Base-by-base conservation (phyloP, 2,113 vertebrate species). In the Hystrix cristata region DNA sequence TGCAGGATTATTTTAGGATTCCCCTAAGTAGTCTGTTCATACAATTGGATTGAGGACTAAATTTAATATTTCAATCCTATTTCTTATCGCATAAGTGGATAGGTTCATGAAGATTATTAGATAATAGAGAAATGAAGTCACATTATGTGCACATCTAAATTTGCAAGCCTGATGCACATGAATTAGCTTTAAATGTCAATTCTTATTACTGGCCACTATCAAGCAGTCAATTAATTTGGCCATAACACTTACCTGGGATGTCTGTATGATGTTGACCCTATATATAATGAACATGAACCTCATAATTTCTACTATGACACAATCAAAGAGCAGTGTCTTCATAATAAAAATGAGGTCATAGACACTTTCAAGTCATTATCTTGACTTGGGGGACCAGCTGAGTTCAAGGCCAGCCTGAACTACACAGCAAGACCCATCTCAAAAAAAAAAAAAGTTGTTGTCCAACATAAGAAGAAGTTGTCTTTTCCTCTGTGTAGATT, bases 401-500 rank as follows among this genome's bases (percentile, higher is more conserved):
- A 38, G 38, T 38, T 38, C 38, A 38, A 38, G 38, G 38, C 38
- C 38, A 38, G 38, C 38, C 38, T 38, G 38, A 38, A 38, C 38
- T 38, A 38, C 38, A 23, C 21, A 16, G 25, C 21, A 64, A 14
- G 38, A 38, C 38, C 38, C 38, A 38, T 38, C 38, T 38, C 38
- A 38, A 38, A 38, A 38, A 38, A 38, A 64, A 64, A 21, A 25
- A 23, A 64, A 23, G 62, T 23, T 23, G 25, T n/a, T 90, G 27
- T 82, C 9, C 53, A 87, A 90, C 69, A 43, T 25, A 48, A 69
- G 29, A 48, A 69, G 29, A 96, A 55, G 12, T 48, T 91, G 14
- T 19, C 27, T 87, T 83, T 87, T 88, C 25, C 46, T 94, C 71
- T 92, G 67, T 23, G 34, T 67, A 76, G 27, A 38, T 59, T 94